Conservation (phyloP, 2,888 invertebrate species). For the Conops quadrifasciatus region DNA sequence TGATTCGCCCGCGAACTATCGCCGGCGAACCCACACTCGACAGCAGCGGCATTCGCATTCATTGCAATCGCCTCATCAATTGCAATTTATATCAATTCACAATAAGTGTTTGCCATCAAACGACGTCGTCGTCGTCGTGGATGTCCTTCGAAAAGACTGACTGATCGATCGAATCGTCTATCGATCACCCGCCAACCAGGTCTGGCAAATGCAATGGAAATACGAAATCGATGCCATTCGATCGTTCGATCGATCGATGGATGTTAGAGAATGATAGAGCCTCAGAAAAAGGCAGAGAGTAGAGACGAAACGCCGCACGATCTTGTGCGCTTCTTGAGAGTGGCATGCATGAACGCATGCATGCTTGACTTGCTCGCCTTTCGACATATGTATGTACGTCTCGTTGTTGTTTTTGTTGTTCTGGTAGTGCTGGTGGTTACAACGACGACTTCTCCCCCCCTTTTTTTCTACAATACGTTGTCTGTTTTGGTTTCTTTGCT, state of each 20-base stretch:
- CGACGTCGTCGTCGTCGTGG: too few relatives aligned
- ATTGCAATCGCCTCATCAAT: slow-evolving; percentile 43
- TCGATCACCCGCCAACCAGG: slow-evolving; percentile 19
- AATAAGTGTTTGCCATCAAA: slow-evolving; percentile 49
- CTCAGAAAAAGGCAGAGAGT: background rate
- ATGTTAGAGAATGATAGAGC: too few relatives aligned
- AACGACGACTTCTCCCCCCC: slow-evolving; percentile 12
- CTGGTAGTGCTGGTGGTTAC: background rate
- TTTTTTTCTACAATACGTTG: background rate
- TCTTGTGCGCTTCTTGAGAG: background rate
- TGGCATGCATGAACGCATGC: background rate
- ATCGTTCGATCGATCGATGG: too few relatives aligned
- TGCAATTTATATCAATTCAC: slow-evolving; percentile 49
- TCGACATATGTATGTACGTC: slow-evolving; percentile 12
- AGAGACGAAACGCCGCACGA: background rate
- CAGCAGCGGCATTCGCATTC: slow-evolving; percentile 1
- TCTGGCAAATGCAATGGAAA: background rate
- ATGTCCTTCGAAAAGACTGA: slow-evolving; percentile 35
- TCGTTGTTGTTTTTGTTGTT: background rate
- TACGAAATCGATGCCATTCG: too few relatives aligned
- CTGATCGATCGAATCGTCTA: slow-evolving; percentile 32
- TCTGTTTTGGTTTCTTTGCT: background rate
- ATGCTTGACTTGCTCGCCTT: slow-evolving; percentile 14
- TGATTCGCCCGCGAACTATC: too few relatives aligned
- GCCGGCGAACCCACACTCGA: slow-evolving; percentile 17